phyloP scores from a whole-genome alignment of 92 coral and sea anemone species.

The Pocillopora grandis region DNA sequence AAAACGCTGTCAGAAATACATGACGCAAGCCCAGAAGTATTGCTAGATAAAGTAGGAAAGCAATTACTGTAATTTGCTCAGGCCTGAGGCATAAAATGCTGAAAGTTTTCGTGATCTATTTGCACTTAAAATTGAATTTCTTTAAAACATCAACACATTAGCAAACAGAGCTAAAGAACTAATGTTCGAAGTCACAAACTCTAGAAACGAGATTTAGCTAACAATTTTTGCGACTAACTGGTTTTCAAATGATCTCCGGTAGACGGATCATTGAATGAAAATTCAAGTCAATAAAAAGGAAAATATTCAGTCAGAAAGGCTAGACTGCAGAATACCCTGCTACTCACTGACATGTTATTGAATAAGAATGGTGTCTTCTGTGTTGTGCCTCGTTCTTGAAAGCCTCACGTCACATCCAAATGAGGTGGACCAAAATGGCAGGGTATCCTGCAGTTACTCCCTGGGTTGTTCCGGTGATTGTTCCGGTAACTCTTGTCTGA shows the following conservation, averaged over 20 bases:
- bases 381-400: too few relatives aligned
- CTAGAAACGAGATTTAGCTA: background rate
- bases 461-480: too few relatives aligned
- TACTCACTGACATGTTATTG: too few relatives aligned
- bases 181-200: background rate
- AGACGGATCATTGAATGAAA: background rate
- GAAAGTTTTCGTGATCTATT: background rate
- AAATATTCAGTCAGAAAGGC: too few relatives aligned
- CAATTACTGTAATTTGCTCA: background rate
- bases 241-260: background rate
- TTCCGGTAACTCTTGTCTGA: background rate
- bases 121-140: slow-evolving; percentile 1
- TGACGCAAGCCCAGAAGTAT: too few relatives aligned
- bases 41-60: background rate
- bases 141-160: background rate
- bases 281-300: background rate
- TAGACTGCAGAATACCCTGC: background rate
- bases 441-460: too few relatives aligned
- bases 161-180: background rate
- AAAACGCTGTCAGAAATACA: too few relatives aligned
- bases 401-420: too few relatives aligned
- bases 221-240: background rate
- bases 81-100: background rate
- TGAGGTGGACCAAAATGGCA: too few relatives aligned
- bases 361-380: too few relatives aligned